Percentiles rank a stretch among this genome's conserved stretches.
phyloP scores from a whole-genome alignment of 2,797 vertebrate species.

The Molothrus aeneus region DNA sequence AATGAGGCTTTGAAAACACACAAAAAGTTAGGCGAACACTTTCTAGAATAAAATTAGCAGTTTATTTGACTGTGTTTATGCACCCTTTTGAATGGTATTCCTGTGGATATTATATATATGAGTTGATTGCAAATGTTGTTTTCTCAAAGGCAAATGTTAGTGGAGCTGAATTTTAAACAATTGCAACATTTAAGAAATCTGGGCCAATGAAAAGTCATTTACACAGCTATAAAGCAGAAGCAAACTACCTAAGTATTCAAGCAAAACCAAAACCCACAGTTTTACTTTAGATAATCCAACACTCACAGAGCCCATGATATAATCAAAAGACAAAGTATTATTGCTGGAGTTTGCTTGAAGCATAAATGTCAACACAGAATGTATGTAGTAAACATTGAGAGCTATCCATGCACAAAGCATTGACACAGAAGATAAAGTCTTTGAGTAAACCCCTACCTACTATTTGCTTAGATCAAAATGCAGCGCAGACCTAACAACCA shows the following conservation, averaged over 20 bases:
- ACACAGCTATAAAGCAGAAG: neutral
- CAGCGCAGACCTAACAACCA: neutral
- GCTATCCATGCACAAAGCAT: neutral
- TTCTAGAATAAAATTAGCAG: neutral
- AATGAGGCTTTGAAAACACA: neutral
- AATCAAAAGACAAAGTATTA: neutral
- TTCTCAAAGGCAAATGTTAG: neutral
- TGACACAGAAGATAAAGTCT: neutral
- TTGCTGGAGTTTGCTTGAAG: neutral
- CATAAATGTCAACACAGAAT: neutral
- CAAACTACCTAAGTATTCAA: neutral
- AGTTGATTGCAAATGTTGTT: neutral
- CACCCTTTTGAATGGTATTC: neutral
- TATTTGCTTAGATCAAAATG: slow-evolving; percentile 5
- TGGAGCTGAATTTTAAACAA: neutral
- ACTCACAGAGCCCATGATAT: neutral
- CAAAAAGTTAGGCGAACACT: neutral
- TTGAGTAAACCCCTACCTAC: neutral
- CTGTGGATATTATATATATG: neutral
- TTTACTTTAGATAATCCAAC: neutral
- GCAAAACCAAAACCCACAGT: neutral
- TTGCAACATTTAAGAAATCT: neutral
- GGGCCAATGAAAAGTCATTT: neutral
- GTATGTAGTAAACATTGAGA: neutral
- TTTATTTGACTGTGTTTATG: neutral